These are phyloP conservation scores for Odontamblyopus rebecca DNA, from an alignment of 2,797 vertebrate species.

Conservation along the genomic window DNA sequence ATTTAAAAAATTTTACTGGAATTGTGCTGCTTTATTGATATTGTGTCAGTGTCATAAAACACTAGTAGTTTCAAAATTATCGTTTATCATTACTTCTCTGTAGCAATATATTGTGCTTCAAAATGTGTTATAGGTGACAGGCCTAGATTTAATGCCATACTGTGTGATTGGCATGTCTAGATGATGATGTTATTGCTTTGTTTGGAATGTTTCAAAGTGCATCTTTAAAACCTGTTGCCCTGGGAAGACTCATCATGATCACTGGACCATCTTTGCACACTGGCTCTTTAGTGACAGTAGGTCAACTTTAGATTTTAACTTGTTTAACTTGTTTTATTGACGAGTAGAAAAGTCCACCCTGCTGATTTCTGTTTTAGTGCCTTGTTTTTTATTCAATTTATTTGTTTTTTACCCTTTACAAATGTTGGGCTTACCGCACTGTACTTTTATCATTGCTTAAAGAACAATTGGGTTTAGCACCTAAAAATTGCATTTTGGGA, in stretches of 20 bases:
- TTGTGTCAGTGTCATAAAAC: too few relatives aligned
- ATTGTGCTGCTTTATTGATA: too few relatives aligned
- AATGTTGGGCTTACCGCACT: slow-evolving; percentile 37
- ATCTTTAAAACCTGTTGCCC: slow-evolving; percentile 11
- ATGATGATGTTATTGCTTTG: too few relatives aligned
- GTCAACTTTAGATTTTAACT: slow-evolving; percentile 1
- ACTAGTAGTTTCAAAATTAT: too few relatives aligned
- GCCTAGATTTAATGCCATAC: too few relatives aligned
- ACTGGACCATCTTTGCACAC: slow-evolving; percentile 8
- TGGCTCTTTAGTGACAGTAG: slow-evolving; percentile 8
- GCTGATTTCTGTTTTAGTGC: slow-evolving; percentile 61
- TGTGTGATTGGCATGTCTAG: too few relatives aligned
- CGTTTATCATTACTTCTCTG: too few relatives aligned
- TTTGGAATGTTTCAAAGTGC: too few relatives aligned
- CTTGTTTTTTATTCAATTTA: slow-evolving; percentile 56
- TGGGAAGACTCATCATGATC: slow-evolving; percentile 10
- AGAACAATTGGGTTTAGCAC: slow-evolving; percentile 45
- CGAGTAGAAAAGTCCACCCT: slow-evolving; percentile 35
- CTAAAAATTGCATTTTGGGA: slow-evolving; percentile 44
- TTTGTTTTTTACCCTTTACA: slow-evolving; percentile 35
- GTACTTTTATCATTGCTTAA: slow-evolving; percentile 43
- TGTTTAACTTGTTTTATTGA: slow-evolving; percentile 7
- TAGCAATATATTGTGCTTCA: too few relatives aligned
- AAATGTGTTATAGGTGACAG: too few relatives aligned
- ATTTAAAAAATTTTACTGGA: too few relatives aligned